phyloP scores from a whole-genome alignment of 2,888 invertebrate genomes.

The Norana najaformis region DNA sequence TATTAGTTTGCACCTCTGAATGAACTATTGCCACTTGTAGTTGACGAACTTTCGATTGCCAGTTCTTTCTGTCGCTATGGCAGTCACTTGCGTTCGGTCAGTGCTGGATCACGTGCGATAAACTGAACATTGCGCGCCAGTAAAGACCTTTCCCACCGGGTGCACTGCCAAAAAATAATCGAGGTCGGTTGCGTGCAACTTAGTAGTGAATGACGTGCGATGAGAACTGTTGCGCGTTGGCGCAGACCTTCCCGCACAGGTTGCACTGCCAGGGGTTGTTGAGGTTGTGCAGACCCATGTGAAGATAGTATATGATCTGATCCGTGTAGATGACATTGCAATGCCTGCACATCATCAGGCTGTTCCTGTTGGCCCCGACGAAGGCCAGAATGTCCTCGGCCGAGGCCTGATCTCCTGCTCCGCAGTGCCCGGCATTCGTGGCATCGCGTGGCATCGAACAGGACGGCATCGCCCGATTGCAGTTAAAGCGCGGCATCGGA shows the following conservation, averaged over 20 bases:
- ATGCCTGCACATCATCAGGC: conserved; percentile 71
- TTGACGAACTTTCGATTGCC: too few relatives aligned
- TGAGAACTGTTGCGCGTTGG: conserved; percentile 75
- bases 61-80: too few relatives aligned
- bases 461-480: neutral
- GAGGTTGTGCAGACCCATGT: conserved; percentile 96
- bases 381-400: conserved; percentile 40
- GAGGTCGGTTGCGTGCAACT: neutral
- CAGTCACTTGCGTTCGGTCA: neutral
- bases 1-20: too few relatives aligned
- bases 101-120: neutral
- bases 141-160: neutral
- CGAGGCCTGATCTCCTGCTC: neutral
- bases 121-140: neutral
- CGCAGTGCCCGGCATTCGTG: neutral
- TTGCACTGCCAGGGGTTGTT: conserved; percentile 97
- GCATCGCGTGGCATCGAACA: neutral
- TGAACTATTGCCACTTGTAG: too few relatives aligned
- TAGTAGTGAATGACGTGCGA: conserved; percentile 42
- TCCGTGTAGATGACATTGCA: conserved; percentile 94
- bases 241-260: conserved; percentile 92
- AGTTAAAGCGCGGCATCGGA: neutral
- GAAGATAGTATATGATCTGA: conserved; percentile 91
- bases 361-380: conserved; percentile 38
- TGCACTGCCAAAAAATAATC: neutral